Percentiles rank a stretch among this genome's conserved stretches.
These are phyloP conservation scores for Leucosticte australis DNA, from an alignment of 2,113 vertebrate species.

Conservation along the genomic window DNA sequence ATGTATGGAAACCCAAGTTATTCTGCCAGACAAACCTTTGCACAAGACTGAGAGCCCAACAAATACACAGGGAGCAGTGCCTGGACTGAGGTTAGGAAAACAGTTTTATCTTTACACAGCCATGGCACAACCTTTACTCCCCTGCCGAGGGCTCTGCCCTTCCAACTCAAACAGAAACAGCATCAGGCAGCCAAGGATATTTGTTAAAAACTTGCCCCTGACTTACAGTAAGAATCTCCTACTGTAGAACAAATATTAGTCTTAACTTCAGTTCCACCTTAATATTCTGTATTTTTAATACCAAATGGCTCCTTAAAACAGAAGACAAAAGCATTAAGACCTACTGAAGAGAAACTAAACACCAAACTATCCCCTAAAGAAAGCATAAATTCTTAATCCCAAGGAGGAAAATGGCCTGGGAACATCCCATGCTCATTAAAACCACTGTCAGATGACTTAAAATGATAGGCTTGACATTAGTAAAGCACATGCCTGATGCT, in stretches of 20 bases:
- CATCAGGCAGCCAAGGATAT: background rate
- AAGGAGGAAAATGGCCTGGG: background rate
- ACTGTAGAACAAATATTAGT: background rate
- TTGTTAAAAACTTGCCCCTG: background rate
- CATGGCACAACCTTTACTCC: background rate
- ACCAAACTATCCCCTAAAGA: background rate
- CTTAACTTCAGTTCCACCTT: background rate
- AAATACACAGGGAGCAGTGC: background rate
- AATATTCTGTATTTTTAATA: background rate
- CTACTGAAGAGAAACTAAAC: background rate
- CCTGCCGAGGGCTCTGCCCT: background rate
- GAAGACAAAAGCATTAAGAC: background rate
- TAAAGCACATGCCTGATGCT: background rate
- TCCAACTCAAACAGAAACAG: background rate
- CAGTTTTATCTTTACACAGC: background rate
- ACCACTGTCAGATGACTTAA: background rate
- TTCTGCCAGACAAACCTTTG: background rate
- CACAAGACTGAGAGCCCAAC: background rate
- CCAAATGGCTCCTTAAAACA: background rate
- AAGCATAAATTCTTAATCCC: background rate
- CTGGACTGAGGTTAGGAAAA: background rate
- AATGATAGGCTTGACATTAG: fast-evolving
- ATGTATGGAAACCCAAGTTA: background rate
- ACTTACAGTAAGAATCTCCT: background rate
- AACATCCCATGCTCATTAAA: background rate